Evolutionary conservation across 2,797 vertebrate genomes (phyloP).

Genomic region (Mastacembelus armatus): DNA sequence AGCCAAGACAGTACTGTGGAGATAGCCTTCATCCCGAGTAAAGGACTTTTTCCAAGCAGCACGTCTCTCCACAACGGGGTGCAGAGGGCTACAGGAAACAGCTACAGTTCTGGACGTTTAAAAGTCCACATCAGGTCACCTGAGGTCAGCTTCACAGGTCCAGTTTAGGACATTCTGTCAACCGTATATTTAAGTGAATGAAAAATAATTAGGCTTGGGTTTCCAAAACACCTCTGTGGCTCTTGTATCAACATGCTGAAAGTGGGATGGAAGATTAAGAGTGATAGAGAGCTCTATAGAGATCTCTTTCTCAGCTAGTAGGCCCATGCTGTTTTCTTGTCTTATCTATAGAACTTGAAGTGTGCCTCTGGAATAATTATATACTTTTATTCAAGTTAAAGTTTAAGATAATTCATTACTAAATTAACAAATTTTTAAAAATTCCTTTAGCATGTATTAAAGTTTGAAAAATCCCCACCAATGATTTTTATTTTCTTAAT

Average conservation of each 20-base stretch:
- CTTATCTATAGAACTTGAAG: too few species aligned
- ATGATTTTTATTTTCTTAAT: too few species aligned
- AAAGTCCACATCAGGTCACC: conserved; percentile 89
- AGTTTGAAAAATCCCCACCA: too few species aligned
- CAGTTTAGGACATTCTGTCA: neutral
- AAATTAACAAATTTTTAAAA: too few species aligned
- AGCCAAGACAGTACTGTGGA: conserved; percentile 88
- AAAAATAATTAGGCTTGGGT: neutral
- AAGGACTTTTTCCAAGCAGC: conserved; percentile 82
- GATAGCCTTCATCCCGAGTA: conserved; percentile 92
- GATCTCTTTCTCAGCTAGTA: neutral
- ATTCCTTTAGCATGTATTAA: too few species aligned
- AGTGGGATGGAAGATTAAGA: neutral
- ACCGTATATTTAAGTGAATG: neutral
- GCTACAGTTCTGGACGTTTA: conserved; percentile 82
- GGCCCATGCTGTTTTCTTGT: too few species aligned
- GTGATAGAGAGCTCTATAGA: neutral
- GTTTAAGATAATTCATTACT: too few species aligned
- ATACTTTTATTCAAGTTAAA: too few species aligned
- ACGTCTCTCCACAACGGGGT: conserved; percentile 81
- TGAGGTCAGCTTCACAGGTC: conserved; percentile 80
- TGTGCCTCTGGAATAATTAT: too few species aligned
- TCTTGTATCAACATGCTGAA: neutral
- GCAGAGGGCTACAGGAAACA: conserved; percentile 81
- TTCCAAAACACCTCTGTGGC: neutral